A percentile compares a stretch with the other conserved stretches of the same genome.
Conservation (phyloP, 2,888 invertebrate species). For the Caenorhabditis virilis region DNA sequence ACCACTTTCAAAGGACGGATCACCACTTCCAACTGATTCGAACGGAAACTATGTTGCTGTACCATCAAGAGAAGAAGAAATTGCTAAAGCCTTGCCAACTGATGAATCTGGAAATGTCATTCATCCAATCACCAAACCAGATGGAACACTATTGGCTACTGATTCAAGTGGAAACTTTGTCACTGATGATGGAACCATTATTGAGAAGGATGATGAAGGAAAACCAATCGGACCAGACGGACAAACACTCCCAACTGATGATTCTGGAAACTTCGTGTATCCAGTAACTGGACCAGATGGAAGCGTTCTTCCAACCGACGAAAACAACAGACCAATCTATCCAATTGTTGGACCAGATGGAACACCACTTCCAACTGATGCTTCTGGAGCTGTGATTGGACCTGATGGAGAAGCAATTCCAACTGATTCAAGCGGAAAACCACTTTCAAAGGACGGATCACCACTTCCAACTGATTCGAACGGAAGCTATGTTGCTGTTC, state of each 20-base stretch:
- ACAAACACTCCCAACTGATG: conserved; percentile 37
- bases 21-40: conserved; percentile 25
- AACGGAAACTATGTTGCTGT: conserved; percentile 34
- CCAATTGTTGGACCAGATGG: conserved; percentile 15
- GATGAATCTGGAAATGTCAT: conserved; percentile 32
- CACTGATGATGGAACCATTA: conserved; percentile 19
- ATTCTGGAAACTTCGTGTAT: conserved; percentile 30
- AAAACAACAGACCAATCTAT: conserved; percentile 26
- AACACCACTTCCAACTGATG: conserved; percentile 19
- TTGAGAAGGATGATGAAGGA: conserved; percentile 37
- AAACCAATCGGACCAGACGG: conserved; percentile 29
- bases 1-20: conserved; percentile 29
- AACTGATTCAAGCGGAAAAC: conserved; percentile 19
- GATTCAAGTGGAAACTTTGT: conserved; percentile 21
- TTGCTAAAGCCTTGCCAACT: conserved; percentile 13
- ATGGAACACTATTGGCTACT: conserved; percentile 21
- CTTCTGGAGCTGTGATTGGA: conserved; percentile 23
- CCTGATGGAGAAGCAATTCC: conserved; percentile 28
- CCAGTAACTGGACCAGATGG: conserved; percentile 39
- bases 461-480: conserved; percentile 20
- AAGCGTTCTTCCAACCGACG: conserved; percentile 20
- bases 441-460: conserved; percentile 20
- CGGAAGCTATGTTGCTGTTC: conserved; percentile 17
- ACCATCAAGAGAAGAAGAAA: conserved; percentile 6
- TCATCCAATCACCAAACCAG: conserved; percentile 17